Base-by-base conservation (phyloP, 2,113 vertebrate genomes). In the Vidua chalybeata region DNA sequence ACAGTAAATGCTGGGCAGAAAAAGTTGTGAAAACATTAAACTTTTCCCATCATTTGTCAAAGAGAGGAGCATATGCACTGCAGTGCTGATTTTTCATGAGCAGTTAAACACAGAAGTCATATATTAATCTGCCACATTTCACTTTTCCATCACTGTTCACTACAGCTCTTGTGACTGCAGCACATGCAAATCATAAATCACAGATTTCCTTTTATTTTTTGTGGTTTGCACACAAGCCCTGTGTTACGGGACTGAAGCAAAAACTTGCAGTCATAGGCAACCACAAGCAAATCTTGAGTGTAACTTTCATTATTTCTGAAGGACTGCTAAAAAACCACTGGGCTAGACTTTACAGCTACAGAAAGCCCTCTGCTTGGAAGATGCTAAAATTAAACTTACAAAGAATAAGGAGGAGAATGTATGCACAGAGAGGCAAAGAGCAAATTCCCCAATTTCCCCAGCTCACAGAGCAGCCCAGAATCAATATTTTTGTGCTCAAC, bases 151-250 rank as follows among this genome's bases (percentile, higher is more conserved):
- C 80, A 84, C 49, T 0, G 0, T 69, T 69, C 89, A 68, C 49
- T 72, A 55, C 24, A 84, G 71, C 49, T 92, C 74, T 91, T 21
- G 3, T 87, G 69, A 82, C 66, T 72, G 46, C 84, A 89, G 68
- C 74, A 95, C 54, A 84, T 87, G 66, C 45, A 91, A 82, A 81
- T 73, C 77, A 79, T 91, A 89, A 96, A 94, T 94, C 89, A 89
- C 23, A 41, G 46, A 61, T 28, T 71, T 93, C 49, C 58, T 55
- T 58, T 12, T 85, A 19, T 66, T 87, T 92, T 74, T 58, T 91
- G 73, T 30, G 62, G 77, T 81, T 49, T 92, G 54, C 49, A 64
- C 45, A 69, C 48, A 71, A 75, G 52, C 33, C 77, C 58, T 63
- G 33, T 21, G 61, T 41, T 74, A 55, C 27, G 52, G 19, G 39